Evolutionary conservation across 2,888 invertebrate species (phyloP).

Genomic region (Melieria picta): DNA sequence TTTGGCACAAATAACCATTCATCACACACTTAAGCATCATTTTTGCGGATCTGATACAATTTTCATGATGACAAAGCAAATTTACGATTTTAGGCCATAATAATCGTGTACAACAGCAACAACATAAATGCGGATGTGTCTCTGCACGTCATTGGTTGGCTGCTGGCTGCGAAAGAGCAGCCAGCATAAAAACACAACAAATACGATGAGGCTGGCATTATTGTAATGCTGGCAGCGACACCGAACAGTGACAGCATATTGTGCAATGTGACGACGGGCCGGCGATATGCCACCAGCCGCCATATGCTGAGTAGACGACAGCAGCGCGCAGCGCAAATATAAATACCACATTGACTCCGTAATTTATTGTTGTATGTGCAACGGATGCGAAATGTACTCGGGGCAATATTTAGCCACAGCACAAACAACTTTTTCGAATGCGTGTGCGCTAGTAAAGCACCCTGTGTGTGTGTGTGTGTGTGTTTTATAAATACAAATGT

Average conservation of each 20-base stretch:
- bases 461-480: too few species aligned
- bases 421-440: too few species aligned
- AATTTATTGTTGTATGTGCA: too few species aligned
- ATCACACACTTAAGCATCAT: slow-evolving; percentile 27
- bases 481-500: slow-evolving; percentile 2
- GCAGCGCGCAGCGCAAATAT: too few species aligned
- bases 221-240: slow-evolving; percentile 1
- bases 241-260: slow-evolving; percentile 4
- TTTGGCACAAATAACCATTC: slow-evolving; percentile 27
- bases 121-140: not conserved
- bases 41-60: slow-evolving; percentile 16
- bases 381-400: too few species aligned
- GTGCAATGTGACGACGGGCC: not conserved
- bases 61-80: slow-evolving; percentile 21
- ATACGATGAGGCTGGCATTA: slow-evolving; percentile 12
- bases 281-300: too few species aligned
- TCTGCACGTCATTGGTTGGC: not conserved
- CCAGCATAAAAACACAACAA: not conserved
- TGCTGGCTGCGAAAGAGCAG: not conserved
- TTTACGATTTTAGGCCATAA: slow-evolving; percentile 26
- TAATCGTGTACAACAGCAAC: not conserved
- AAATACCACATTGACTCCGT: too few species aligned
- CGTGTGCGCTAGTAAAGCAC: too few species aligned
- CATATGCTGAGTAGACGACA: too few species aligned
- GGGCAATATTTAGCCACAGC: too few species aligned